Conservation (phyloP, 2,888 invertebrate genomes). For the Drosophila limbata region DNA sequence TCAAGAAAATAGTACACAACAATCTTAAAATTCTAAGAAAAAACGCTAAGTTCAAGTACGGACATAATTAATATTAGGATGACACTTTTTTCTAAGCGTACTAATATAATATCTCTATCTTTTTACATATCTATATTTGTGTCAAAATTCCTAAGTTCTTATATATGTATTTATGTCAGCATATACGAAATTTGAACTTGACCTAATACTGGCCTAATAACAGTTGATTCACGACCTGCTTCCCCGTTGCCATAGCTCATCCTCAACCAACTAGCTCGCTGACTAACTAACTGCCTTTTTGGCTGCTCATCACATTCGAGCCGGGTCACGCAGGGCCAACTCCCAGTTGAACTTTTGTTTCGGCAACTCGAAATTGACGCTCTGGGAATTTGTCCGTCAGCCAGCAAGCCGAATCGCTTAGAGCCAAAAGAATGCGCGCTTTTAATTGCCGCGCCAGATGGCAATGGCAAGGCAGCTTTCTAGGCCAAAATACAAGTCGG, state of each 20-base stretch:
- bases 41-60: too few relatives aligned
- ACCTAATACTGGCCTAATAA: conserved; percentile 19
- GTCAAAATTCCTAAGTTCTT: not conserved
- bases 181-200: conserved; percentile 2
- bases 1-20: too few relatives aligned
- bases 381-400: conserved; percentile 44
- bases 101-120: too few relatives aligned
- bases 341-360: conserved; percentile 29
- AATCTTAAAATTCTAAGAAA: too few relatives aligned
- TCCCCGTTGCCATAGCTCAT: conserved; percentile 28
- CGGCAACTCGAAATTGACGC: conserved; percentile 49
- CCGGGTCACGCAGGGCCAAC: conserved; percentile 58
- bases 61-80: too few relatives aligned
- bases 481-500: conserved; percentile 10
- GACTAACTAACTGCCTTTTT: conserved; percentile 32
- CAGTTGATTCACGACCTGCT: conserved; percentile 30
- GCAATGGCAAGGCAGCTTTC: conserved; percentile 35
- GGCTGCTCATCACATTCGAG: conserved; percentile 21
- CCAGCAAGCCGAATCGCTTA: conserved; percentile 62
- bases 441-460: conserved; percentile 66
- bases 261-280: conserved; percentile 11
- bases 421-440: conserved; percentile 64
- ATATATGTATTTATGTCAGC: not conserved
- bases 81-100: too few relatives aligned
- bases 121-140: too few relatives aligned